Evolutionary conservation across 2,113 vertebrate species (phyloP).

Genomic region (Eulacestoma nigropectus): DNA sequence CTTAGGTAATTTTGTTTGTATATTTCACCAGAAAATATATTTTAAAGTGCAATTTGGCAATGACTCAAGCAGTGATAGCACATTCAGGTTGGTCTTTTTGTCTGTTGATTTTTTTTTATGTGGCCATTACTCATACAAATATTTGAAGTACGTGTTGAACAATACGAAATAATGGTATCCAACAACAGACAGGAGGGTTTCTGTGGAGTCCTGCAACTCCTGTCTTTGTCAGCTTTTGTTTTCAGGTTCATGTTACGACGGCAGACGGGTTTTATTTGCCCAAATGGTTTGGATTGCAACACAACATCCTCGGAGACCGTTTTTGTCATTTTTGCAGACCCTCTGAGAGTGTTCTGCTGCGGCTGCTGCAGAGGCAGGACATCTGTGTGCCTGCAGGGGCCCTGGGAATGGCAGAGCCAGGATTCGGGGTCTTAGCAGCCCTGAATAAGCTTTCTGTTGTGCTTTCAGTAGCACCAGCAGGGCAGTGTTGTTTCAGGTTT

Average conservation of each 20-base stretch:
- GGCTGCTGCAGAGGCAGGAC: background rate
- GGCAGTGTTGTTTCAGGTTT: background rate
- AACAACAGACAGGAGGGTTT: background rate
- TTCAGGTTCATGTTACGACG: background rate
- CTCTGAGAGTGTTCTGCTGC: background rate
- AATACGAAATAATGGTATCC: background rate
- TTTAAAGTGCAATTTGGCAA: background rate
- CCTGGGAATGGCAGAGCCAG: background rate
- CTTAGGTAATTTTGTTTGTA: background rate
- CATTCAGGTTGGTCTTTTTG: background rate
- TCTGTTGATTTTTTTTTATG: background rate
- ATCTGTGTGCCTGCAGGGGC: background rate
- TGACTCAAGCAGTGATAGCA: background rate
- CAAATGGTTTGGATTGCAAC: background rate
- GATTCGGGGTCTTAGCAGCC: background rate
- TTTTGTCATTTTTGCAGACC: background rate
- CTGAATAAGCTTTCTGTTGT: background rate
- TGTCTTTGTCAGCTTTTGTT: background rate
- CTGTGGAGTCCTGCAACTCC: background rate
- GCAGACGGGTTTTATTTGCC: background rate
- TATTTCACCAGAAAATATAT: background rate
- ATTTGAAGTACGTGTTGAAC: background rate
- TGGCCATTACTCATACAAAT: background rate
- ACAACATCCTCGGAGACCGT: rapidly evolving
- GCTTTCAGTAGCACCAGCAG: background rate